Evolutionary conservation across 1,140 invertebrate species (phyloP).

Genomic region (Dinoponera quadriceps): DNA sequence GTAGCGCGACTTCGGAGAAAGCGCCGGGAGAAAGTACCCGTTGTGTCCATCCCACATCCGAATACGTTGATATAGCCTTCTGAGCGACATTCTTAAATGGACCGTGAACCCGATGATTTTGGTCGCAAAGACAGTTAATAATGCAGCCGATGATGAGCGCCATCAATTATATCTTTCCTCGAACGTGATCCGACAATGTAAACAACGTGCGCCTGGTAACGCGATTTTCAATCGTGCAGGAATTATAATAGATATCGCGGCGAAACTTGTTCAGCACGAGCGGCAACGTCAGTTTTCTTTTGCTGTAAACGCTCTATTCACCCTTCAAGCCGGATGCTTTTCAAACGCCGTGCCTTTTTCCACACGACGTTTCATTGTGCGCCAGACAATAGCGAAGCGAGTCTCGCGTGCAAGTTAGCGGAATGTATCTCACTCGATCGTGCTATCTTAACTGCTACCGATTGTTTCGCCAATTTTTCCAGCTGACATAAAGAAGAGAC

Average conservation of each 20-base stretch:
- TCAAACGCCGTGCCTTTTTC: too few relatives aligned
- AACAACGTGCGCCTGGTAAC: background rate
- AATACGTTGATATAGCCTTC: conserved; percentile 75
- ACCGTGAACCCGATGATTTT: conserved; percentile 32
- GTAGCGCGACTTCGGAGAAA: conserved; percentile 75
- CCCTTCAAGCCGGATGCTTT: too few relatives aligned
- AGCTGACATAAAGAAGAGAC: background rate
- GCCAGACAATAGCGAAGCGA: too few relatives aligned
- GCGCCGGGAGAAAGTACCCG: conserved; percentile 77
- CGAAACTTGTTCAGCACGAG: too few relatives aligned
- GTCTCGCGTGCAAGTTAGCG: too few relatives aligned
- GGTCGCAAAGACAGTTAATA: background rate
- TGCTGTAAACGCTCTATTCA: too few relatives aligned
- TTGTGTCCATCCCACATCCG: conserved; percentile 67
- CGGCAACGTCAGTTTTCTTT: too few relatives aligned
- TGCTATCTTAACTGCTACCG: background rate
- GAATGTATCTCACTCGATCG: background rate
- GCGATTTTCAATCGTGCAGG: too few relatives aligned
- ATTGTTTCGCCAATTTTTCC: background rate
- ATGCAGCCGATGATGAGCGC: background rate
- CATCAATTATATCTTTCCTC: background rate
- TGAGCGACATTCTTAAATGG: conserved; percentile 36
- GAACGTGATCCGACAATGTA: background rate
- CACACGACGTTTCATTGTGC: too few relatives aligned
- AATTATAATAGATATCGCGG: too few relatives aligned